These are phyloP conservation scores for Tapera naevia DNA, from an alignment of 2,797 vertebrate genomes.

Conservation along the genomic window DNA sequence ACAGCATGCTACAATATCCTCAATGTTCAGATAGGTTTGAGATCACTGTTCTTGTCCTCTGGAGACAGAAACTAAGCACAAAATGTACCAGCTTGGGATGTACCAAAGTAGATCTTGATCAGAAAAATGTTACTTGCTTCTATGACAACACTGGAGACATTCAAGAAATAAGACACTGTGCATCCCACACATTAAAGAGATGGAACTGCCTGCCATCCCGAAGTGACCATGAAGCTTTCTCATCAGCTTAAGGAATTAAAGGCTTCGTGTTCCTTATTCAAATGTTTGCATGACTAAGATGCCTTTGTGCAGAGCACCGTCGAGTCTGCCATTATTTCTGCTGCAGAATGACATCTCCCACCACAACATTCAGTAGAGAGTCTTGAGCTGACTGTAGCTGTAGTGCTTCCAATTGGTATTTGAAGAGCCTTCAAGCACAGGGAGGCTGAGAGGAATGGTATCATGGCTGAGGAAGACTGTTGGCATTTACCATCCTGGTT, in stretches of 20 bases:
- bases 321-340: not conserved
- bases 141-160: constrained; percentile 65
- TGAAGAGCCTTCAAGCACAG: not conserved
- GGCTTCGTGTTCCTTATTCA: not conserved
- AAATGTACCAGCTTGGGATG: constrained; percentile 44
- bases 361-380: not conserved
- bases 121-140: constrained; percentile 63
- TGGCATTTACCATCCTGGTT: not conserved
- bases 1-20: not conserved
- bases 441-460: not conserved
- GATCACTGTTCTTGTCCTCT: not conserved
- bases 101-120: not conserved
- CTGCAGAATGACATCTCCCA: not conserved
- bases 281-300: not conserved
- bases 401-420: not conserved
- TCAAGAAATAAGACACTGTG: constrained; percentile 48
- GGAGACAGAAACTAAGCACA: constrained; percentile 25
- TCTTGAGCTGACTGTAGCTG: not conserved
- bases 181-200: constrained; percentile 46
- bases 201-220: not conserved
- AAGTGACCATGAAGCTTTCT: not conserved
- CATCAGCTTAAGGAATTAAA: not conserved
- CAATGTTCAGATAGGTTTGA: not conserved
- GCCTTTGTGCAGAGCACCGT: not conserved
- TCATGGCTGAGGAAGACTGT: not conserved